Percentiles rank a stretch among this genome's conserved stretches.
Conservation (phyloP, 2,888 invertebrate genomes). For the Coelopa pilipes region DNA sequence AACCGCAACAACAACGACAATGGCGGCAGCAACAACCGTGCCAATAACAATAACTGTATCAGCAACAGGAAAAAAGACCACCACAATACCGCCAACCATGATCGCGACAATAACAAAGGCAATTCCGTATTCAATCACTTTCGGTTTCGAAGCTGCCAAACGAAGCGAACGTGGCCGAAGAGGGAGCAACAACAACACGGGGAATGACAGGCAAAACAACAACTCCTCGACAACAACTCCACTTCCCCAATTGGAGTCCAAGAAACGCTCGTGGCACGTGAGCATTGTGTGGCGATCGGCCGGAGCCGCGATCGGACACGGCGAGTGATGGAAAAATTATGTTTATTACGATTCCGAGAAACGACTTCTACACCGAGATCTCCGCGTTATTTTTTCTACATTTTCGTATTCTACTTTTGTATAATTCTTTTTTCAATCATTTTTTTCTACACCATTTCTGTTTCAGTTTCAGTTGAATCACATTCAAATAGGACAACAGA, state of each 20-base stretch:
- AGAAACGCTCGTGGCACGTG: slow-evolving; percentile 30
- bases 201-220: neutral
- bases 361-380: neutral
- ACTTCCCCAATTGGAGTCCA: neutral
- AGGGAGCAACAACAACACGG: neutral
- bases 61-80: too few relatives aligned
- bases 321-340: slow-evolving; percentile 6
- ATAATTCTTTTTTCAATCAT: too few relatives aligned
- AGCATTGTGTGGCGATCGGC: slow-evolving; percentile 29
- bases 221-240: neutral
- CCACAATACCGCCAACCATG: neutral
- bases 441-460: too few relatives aligned
- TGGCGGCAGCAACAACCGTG: neutral
- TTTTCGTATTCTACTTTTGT: too few relatives aligned
- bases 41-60: slow-evolving; percentile 11
- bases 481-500: slow-evolving; percentile 2
- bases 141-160: slow-evolving; percentile 22
- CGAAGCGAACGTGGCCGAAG: neutral
- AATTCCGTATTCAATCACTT: slow-evolving; percentile 20
- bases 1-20: neutral
- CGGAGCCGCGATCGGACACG: neutral
- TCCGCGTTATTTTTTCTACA: neutral
- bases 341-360: slow-evolving; percentile 40
- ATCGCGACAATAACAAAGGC: neutral
- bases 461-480: slow-evolving; percentile 1